phyloP scores from a whole-genome alignment of 64 coral and sea anemone species.

The Platygyra sinensis region DNA sequence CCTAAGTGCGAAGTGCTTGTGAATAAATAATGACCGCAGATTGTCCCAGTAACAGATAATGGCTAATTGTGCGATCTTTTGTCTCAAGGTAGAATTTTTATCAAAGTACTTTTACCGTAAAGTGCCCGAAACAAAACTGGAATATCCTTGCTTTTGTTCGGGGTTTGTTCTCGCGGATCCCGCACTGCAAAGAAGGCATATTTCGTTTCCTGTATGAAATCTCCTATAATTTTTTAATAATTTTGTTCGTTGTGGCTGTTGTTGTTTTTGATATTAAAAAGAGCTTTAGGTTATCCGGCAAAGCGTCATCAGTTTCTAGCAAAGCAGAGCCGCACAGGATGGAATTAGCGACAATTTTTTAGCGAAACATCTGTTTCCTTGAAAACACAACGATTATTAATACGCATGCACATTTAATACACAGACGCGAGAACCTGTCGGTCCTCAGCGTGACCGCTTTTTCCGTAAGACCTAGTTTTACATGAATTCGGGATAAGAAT shows the following conservation, averaged over 20 bases:
- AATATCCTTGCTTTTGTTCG: background rate
- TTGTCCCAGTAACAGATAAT: background rate
- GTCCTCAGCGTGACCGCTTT: background rate
- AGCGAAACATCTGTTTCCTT: slow-evolving; percentile 7
- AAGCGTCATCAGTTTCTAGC: background rate
- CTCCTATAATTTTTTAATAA: background rate
- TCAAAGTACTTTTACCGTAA: background rate
- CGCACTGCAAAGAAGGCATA: background rate
- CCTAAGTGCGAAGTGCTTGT: slow-evolving; percentile 3
- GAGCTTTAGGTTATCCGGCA: background rate
- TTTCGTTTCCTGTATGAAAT: background rate
- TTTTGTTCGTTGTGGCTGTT: background rate
- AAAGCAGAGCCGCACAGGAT: background rate
- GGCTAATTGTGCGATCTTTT: slow-evolving; percentile 21
- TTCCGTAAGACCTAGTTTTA: no score
- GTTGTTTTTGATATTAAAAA: background rate
- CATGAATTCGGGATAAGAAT: background rate
- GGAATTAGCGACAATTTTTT: background rate
- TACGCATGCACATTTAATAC: background rate
- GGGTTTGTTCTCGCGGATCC: background rate
- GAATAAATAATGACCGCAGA: slow-evolving; percentile 34
- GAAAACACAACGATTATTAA: slow-evolving; percentile 3
- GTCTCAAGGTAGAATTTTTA: background rate
- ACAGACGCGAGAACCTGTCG: background rate
- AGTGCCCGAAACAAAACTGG: background rate